Evolutionary conservation across 2,888 invertebrate genomes (phyloP), one percentile per base, ranked within the genome.

Genomic region (Micoletzkya japonica): DNA sequence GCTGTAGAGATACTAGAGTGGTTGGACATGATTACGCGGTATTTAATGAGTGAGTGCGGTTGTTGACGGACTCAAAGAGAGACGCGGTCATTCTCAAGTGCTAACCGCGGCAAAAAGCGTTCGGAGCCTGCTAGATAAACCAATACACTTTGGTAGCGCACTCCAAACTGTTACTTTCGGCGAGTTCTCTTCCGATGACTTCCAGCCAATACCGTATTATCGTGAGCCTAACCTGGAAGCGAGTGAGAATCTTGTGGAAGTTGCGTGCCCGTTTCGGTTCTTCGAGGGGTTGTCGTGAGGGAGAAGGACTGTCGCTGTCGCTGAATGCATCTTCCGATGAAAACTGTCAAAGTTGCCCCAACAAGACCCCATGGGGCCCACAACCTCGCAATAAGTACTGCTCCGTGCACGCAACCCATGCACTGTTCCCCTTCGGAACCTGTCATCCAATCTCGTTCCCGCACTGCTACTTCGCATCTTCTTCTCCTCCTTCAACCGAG

Each of bases 171-270:
- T n/a, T n/a, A n/a, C n/a, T n/a, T n/a, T n/a, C n/a, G n/a, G n/a
- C n/a, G n/a, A n/a, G n/a, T n/a, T n/a, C n/a, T n/a, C n/a, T n/a
- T n/a, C n/a, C n/a, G n/a, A n/a, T n/a, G n/a, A n/a, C n/a, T n/a
- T n/a, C n/a, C n/a, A n/a, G n/a, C n/a, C n/a, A n/a, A 50, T 50
- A n/a, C 7, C 20, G 20, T 4, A 17, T 10, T 24, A 20, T 10
- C 7, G 24, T 50, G 36, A 34, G 6, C 14, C 36, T 59, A 4
- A 52, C 64, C 32, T 64, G 64, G 36, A 64, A 64, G 34, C 64
- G 34, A 52, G 34, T 64, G 50, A 64, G 52, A 34, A 64, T 64
- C 36, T 64, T 50, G 4, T 64, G 64, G 64, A 64, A 64, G 52
- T 64, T 64, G 17, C 64, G 34, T 1, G 64, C 64, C 24, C 49